A percentile compares a stretch with the other conserved stretches of the same genome.
Conservation (phyloP, 2,797 vertebrate species). For the Pelochelys cantorii region DNA sequence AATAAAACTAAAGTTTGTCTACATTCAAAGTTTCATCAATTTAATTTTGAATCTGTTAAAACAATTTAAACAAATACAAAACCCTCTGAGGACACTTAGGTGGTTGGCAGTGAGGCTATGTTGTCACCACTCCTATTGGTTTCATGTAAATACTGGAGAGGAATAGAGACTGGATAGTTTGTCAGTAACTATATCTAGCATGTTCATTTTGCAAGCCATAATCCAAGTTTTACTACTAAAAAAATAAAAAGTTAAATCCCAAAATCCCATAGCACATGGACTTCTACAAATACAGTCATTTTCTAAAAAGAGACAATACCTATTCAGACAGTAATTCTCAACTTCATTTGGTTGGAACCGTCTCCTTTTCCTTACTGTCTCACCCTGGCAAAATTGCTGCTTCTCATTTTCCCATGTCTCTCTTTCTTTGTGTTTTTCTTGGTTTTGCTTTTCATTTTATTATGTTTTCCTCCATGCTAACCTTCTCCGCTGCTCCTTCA, state of each 20-base stretch:
- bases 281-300: not conserved
- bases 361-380: not conserved
- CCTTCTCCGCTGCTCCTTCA: not conserved
- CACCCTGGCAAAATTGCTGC: not conserved
- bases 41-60: not conserved
- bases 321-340: not conserved
- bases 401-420: not conserved
- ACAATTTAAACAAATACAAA: not conserved
- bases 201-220: not conserved
- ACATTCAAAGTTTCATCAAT: not conserved
- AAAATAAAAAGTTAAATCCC: not conserved
- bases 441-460: not conserved
- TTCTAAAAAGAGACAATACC: not conserved
- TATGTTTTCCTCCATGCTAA: not conserved
- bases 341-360: not conserved
- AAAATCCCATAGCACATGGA: not conserved
- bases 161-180: not conserved
- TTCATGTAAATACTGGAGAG: not conserved
- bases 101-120: not conserved
- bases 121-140: not conserved
- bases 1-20: not conserved
- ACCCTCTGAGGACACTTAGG: not conserved
- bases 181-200: not conserved
- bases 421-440: not conserved
- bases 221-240: not conserved